These are phyloP conservation scores for Mergus octosetaceus DNA, from an alignment of 2,797 vertebrate genomes.

Conservation along the genomic window DNA sequence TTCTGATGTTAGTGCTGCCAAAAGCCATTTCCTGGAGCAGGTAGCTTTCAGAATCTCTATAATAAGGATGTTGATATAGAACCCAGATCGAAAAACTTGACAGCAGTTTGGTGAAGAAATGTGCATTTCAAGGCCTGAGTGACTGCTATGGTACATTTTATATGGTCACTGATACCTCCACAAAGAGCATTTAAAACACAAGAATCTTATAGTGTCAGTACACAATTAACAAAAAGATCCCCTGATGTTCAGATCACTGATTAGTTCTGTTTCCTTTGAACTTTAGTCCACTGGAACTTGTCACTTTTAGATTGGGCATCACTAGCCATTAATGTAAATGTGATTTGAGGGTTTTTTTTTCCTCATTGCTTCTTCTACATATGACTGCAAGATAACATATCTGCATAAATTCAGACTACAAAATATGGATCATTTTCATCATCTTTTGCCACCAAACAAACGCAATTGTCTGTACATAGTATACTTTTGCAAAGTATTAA, in stretches of 20 bases:
- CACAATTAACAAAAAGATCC: background rate
- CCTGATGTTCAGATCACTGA: background rate
- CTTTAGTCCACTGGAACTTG: background rate
- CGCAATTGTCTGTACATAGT: background rate
- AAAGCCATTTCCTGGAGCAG: background rate
- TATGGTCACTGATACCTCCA: background rate
- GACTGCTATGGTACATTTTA: background rate
- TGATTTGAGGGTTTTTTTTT: background rate
- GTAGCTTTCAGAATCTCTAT: background rate
- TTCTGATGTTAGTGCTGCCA: background rate
- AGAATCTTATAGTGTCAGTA: accelerated
- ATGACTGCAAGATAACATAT: background rate
- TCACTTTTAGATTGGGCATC: background rate
- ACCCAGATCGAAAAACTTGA: background rate
- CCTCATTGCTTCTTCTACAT: background rate
- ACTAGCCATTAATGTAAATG: background rate
- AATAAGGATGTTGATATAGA: background rate
- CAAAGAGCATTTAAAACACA: background rate
- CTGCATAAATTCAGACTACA: background rate
- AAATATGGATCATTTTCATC: background rate
- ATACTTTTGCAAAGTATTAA: background rate
- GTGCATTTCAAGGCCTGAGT: background rate
- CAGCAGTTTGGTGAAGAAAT: background rate
- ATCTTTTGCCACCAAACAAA: background rate
- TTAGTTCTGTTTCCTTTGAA: background rate